Conservation (phyloP, 2,797 vertebrate genomes). For the Poecilia picta region DNA sequence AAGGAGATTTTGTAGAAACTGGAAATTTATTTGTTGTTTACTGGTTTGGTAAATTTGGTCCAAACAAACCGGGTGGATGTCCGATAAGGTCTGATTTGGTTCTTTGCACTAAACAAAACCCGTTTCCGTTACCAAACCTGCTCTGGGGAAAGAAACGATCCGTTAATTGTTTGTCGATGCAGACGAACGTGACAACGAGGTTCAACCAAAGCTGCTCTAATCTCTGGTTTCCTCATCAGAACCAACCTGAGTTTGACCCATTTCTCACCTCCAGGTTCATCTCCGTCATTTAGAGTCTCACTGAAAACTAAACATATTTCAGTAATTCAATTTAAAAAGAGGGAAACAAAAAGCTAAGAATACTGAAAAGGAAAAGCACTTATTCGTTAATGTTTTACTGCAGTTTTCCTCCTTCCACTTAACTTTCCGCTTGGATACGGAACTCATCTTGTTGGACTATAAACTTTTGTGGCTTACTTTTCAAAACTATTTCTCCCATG, state of each 20-base stretch:
- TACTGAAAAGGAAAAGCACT: background rate
- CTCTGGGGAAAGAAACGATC: background rate
- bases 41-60: background rate
- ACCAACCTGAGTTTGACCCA: background rate
- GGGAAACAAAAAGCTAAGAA: background rate
- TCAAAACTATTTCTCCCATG: background rate
- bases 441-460: background rate
- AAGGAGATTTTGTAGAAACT: background rate
- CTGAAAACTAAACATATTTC: background rate
- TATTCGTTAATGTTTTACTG: too few species aligned
- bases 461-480: background rate
- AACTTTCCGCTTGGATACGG: background rate
- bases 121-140: background rate
- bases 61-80: background rate
- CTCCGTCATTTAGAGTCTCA: background rate
- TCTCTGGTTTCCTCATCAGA: background rate
- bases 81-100: background rate
- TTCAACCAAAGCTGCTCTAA: background rate
- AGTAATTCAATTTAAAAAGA: background rate
- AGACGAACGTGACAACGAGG: background rate
- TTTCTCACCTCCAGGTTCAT: background rate
- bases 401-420: background rate
- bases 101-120: background rate
- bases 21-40: background rate
- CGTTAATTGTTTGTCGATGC: background rate